Evolutionary conservation across 1,140 invertebrate species (phyloP).

Genomic region (Probaryconus sp.): DNA sequence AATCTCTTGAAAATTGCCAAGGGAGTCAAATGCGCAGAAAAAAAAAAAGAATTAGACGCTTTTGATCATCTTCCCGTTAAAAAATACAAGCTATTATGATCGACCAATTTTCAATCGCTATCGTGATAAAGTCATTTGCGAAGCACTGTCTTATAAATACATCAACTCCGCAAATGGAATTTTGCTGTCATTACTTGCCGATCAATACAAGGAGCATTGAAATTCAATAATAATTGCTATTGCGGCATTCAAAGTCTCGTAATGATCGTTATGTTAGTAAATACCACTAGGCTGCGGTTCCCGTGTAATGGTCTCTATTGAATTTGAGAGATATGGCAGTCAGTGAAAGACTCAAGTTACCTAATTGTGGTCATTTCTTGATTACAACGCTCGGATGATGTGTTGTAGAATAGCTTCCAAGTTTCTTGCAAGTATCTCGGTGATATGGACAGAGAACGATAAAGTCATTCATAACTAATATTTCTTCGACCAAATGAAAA

Average conservation of each 20-base stretch:
- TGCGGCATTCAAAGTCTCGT: neutral
- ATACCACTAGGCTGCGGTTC: neutral
- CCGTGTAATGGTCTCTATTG: slow-evolving; percentile 1
- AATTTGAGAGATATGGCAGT: neutral
- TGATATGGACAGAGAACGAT: neutral
- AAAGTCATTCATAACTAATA: slow-evolving; percentile 21
- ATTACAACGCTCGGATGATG: slow-evolving; percentile 2
- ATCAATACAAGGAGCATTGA: neutral
- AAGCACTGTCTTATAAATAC: no score
- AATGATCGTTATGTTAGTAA: slow-evolving; percentile 6
- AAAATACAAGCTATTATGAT: no score
- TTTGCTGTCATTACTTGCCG: neutral
- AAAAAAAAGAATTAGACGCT: no score
- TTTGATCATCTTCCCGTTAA: no score
- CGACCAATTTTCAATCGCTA: no score
- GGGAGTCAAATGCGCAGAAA: no score
- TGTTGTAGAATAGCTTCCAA: neutral
- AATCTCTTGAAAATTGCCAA: no score
- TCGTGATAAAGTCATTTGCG: no score
- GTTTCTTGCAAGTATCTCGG: slow-evolving; percentile 2
- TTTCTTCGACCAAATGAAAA: slow-evolving; percentile 8
- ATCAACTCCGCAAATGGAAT: slow-evolving; percentile 1
- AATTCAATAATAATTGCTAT: slow-evolving; percentile 12
- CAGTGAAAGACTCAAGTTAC: slow-evolving; percentile 1
- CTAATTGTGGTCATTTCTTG: slow-evolving; percentile 23